Evolutionary conservation across 2,113 vertebrate species (phyloP), one percentile per base, ranked within the genome.

Genomic region (Tricholaema leucomelas): DNA sequence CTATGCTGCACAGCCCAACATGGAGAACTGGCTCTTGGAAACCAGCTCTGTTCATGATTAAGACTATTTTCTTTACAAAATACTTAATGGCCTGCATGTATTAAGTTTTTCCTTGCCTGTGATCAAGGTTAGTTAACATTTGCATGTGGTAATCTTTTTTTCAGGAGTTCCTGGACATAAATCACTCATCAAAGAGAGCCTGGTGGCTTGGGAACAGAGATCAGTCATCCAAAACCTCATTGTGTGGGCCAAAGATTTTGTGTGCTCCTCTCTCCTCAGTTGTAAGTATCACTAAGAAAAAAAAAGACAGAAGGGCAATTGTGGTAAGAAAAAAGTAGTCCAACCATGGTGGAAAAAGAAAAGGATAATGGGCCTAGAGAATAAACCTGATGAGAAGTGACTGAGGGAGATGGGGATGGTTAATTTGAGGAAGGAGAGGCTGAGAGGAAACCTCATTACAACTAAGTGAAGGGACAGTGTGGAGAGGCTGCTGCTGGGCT

Each of bases 81-180:
- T 2, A 5, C 65, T 85, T 83, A 60, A 73, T 72, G 83, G 71
- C 23, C 23, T 20, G 19, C 1, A 5, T 6, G 38, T 36, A 78
- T 77, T 69, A 60, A 80, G 88, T 88, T 90, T 81, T 80, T 67
- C 74, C 71, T 90, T 77, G 90, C 82, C 78, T 72, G 73, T 81
- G 94, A 93, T 88, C 3, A 10, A 94, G 70, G 77, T 81, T 87
- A 70, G 77, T 81, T 95, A 81, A 88, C 63, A 12, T 85, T 64
- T 82, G 83, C 77, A 81, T 63, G 33, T 66, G 79, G 90, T 81
- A 92, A 94, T 87, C 71, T 83, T 91, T 87, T 77, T 88, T 81
- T 87, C 88, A 67, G 30, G 61, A 81, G 81, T 84, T 94, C 91
- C 55, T 74, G 85, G 73, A 36, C 44, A 72, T 75, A 78, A 87